These are phyloP conservation scores for Calyptommatus sinebrachiatus DNA, from an alignment of 2,113 vertebrate species.

Conservation along the genomic window DNA sequence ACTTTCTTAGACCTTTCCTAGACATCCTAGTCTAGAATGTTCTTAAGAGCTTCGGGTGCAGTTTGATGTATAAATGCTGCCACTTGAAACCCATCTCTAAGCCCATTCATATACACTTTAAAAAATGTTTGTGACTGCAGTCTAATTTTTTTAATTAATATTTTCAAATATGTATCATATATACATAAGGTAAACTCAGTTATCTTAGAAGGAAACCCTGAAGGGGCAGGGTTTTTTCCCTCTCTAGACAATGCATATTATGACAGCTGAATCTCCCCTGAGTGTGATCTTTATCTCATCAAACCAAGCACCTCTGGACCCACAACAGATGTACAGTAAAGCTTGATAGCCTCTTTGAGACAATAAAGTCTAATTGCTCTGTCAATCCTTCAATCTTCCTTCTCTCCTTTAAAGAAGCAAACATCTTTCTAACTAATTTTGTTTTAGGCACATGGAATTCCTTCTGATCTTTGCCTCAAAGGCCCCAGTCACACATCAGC, in stretches of 20 bases:
- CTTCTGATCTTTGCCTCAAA: neutral
- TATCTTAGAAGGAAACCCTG: neutral
- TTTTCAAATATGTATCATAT: neutral
- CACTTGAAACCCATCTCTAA: no score
- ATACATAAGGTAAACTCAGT: neutral
- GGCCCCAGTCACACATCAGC: no score
- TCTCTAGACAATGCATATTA: neutral
- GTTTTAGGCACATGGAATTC: neutral
- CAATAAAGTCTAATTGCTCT: constrained; percentile 4
- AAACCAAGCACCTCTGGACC: constrained; percentile 1
- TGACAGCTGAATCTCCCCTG: neutral
- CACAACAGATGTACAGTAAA: neutral
- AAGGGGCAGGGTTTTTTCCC: neutral
- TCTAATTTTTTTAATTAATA: neutral
- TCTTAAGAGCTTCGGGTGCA: no score
- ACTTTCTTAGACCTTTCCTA: no score
- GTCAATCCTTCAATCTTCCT: constrained; percentile 7
- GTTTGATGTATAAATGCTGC: no score
- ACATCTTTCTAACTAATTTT: neutral
- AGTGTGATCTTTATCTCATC: neutral
- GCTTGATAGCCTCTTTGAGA: neutral
- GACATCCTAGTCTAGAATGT: no score
- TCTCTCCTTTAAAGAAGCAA: neutral
- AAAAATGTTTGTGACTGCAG: no score
- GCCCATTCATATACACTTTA: no score